Evolutionary conservation across 2,797 vertebrate genomes (phyloP).

Genomic region (Thaleichthys pacificus): DNA sequence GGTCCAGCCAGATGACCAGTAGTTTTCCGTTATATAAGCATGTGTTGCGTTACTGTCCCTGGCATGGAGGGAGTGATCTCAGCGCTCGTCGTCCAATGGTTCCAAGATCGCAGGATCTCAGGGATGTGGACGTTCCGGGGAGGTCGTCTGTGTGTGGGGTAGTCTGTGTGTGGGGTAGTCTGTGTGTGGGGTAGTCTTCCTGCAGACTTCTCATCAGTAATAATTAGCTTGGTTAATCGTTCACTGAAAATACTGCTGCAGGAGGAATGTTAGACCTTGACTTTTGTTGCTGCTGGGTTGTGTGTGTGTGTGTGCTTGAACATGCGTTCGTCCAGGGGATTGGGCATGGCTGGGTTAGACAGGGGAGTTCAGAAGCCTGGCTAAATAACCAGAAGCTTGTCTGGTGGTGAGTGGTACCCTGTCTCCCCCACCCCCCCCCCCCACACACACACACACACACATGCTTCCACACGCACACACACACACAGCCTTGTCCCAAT

Average conservation of each 20-base stretch:
- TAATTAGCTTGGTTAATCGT: neutral
- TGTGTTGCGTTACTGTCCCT: neutral
- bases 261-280: neutral
- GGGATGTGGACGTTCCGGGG: no score
- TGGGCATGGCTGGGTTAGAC: neutral
- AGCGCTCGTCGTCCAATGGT: neutral
- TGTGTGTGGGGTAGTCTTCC: no score
- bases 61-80: neutral
- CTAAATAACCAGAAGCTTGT: neutral
- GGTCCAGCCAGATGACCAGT: neutral
- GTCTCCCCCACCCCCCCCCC: no score
- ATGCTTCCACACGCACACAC: no score
- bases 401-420: neutral
- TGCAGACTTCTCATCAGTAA: neutral
- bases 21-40: neutral
- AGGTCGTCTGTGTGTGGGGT: no score
- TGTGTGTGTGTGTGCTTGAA: no score
- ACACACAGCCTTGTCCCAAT: neutral
- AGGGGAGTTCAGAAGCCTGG: neutral
- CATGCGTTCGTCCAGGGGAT: neutral
- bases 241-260: neutral
- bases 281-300: neutral
- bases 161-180: no score
- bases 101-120: neutral
- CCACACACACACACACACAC: no score